Percentiles rank a stretch among this genome's conserved stretches.
phyloP scores from a whole-genome alignment of 1,140 invertebrate species.

The Araneus ventricosus region DNA sequence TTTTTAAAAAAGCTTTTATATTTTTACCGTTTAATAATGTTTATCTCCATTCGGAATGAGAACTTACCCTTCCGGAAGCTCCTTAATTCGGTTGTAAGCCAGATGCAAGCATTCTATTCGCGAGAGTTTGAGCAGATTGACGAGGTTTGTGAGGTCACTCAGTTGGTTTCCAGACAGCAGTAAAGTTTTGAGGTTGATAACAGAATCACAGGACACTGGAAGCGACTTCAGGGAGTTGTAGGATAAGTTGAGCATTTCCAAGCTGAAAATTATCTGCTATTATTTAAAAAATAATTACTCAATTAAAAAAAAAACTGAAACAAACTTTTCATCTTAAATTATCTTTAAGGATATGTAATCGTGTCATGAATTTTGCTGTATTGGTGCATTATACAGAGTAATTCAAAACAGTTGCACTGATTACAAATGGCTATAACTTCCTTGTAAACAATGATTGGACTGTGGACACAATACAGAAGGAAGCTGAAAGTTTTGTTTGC shows the following conservation, averaged over 20 bases:
- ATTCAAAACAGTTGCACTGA: too few species aligned
- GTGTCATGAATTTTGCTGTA: too few species aligned
- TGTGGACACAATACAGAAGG: too few species aligned
- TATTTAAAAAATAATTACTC: not conserved
- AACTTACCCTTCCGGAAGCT: constrained; percentile 85
- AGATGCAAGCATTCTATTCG: constrained; percentile 87
- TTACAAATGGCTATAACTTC: too few species aligned
- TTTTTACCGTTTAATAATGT: too few species aligned
- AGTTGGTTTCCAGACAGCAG: constrained; percentile 49
- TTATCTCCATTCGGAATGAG: fast-evolving
- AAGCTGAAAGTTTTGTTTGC: too few species aligned
- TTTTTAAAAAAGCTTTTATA: too few species aligned
- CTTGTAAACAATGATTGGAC: too few species aligned
- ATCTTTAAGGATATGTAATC: too few species aligned
- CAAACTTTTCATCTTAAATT: too few species aligned
- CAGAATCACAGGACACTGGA: not conserved
- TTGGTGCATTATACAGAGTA: too few species aligned
- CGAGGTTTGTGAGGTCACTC: not conserved
- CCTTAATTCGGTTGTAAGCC: constrained; percentile 88
- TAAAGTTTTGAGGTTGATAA: not conserved
- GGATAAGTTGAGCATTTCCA: constrained; percentile 58
- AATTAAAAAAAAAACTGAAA: too few species aligned
- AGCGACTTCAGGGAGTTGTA: constrained; percentile 50
- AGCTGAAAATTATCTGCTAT: not conserved
- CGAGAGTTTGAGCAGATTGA: constrained; percentile 24